A percentile compares a stretch with the other conserved stretches of the same genome.
Evolutionary conservation across 2,797 vertebrate genomes (phyloP).

Genomic region (Acrocephalus scirpaceus): DNA sequence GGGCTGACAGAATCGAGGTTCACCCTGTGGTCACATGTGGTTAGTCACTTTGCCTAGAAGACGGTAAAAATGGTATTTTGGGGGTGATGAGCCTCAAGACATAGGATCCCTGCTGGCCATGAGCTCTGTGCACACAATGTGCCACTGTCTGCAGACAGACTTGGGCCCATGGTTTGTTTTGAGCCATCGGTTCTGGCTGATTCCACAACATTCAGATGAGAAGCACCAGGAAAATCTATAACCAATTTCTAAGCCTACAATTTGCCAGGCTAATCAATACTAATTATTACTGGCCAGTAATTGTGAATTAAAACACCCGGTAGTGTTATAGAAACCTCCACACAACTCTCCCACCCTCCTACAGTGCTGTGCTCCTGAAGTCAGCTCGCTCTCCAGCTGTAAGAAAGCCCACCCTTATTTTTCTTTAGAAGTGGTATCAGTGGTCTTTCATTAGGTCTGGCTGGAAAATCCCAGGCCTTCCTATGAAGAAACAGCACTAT

Average conservation of each 20-base stretch:
- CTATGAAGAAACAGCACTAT: not conserved
- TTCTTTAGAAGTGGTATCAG: not conserved
- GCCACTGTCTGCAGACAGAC: not conserved
- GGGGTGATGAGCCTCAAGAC: not conserved
- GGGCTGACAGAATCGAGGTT: not conserved
- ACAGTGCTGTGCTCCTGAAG: fast-evolving
- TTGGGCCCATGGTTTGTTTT: not conserved
- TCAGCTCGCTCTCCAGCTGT: not conserved
- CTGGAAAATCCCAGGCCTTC: not conserved
- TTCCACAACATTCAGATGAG: slow-evolving; percentile 6
- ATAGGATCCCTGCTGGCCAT: not conserved
- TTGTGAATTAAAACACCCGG: slow-evolving; percentile 50
- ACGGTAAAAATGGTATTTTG: not conserved
- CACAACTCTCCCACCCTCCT: not conserved
- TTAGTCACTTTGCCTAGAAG: not conserved
- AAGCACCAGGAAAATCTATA: slow-evolving; percentile 59
- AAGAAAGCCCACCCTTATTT: not conserved
- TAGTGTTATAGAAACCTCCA: slow-evolving; percentile 32
- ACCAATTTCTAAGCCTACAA: slow-evolving; percentile 65
- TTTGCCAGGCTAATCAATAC: slow-evolving; percentile 59
- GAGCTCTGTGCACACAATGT: not conserved
- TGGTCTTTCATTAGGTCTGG: not conserved
- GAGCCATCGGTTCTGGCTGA: slow-evolving; percentile 40
- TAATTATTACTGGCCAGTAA: slow-evolving; percentile 66
- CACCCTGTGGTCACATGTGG: not conserved